Conservation (phyloP, 2,113 vertebrate species). For the Sula dactylatra region DNA sequence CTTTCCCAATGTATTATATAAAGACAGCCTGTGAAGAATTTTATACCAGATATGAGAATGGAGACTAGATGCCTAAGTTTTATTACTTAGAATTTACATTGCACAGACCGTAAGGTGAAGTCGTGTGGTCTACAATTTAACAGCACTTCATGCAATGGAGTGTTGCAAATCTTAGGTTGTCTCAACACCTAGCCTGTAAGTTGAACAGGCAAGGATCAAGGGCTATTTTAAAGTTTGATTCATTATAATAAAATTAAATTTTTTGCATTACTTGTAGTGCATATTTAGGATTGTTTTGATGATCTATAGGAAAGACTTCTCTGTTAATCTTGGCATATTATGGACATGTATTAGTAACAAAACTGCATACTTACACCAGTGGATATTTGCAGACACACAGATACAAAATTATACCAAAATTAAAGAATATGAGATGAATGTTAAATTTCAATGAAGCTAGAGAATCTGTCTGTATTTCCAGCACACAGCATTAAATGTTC, state of each 20-base stretch:
- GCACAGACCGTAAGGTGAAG: too few species aligned
- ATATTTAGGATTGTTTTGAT: not conserved
- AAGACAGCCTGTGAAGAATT: not conserved
- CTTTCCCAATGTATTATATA: fast-evolving
- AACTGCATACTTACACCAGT: not conserved
- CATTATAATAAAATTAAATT: not conserved
- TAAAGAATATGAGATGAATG: not conserved
- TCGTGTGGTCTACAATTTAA: not conserved
- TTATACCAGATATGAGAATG: not conserved
- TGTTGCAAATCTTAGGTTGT: not conserved
- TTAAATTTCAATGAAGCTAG: not conserved
- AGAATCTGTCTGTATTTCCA: not conserved
- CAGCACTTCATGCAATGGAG: not conserved
- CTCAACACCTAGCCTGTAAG: not conserved
- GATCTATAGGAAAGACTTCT: not conserved
- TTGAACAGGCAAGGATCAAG: not conserved
- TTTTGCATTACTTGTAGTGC: not conserved
- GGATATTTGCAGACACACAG: not conserved
- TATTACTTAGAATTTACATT: not conserved
- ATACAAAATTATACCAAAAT: not conserved
- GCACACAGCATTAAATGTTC: not conserved
- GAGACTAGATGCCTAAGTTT: not conserved
- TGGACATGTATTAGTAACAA: not conserved
- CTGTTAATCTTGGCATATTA: not conserved
- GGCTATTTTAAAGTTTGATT: not conserved